These are phyloP conservation scores for Phycodurus eques DNA, from an alignment of 2,113 vertebrate species.

Conservation along the genomic window DNA sequence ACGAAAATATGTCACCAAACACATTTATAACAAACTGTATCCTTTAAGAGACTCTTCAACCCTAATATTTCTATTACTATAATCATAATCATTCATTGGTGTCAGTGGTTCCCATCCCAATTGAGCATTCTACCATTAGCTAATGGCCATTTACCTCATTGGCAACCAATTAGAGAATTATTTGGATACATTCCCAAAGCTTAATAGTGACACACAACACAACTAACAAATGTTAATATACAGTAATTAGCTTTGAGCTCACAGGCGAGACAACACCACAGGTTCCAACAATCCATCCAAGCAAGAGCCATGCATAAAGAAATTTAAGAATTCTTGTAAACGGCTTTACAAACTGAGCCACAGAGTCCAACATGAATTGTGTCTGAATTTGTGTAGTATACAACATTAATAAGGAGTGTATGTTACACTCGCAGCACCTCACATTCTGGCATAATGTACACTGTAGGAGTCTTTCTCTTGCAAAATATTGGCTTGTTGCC, in stretches of 20 bases:
- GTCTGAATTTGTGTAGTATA: neutral
- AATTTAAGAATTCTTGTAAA: neutral
- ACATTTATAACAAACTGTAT: neutral
- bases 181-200: neutral
- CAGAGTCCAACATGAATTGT: neutral
- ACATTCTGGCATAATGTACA: conserved; percentile 16
- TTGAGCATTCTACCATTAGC: neutral
- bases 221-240: neutral
- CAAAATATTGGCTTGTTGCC: conserved; percentile 22
- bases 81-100: neutral
- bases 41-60: neutral
- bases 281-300: neutral
- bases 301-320: neutral
- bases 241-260: neutral
- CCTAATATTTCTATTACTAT: neutral
- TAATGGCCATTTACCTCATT: neutral
- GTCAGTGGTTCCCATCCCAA: neutral
- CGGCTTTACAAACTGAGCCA: neutral
- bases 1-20: neutral
- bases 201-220: neutral
- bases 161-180: neutral
- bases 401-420: neutral
- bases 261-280: neutral
- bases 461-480: conserved; percentile 11
- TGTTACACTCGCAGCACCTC: neutral